Evolutionary conservation across 2,113 vertebrate species (phyloP).

Genomic region (Catharus minimus): DNA sequence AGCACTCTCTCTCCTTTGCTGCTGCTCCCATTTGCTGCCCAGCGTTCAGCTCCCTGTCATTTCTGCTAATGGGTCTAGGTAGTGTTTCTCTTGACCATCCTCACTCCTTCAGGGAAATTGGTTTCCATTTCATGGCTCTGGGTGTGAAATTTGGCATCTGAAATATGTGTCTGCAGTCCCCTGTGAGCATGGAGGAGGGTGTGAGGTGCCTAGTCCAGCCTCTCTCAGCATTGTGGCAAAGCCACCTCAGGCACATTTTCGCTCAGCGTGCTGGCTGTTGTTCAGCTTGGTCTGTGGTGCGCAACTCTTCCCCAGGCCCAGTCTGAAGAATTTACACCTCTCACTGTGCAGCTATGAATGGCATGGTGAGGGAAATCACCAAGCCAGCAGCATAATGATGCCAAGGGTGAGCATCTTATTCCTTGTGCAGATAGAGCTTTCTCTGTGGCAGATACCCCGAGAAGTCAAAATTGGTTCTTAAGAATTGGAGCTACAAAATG

Average conservation of each 20-base stretch:
- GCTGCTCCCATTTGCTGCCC: neutral
- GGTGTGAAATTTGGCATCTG: neutral
- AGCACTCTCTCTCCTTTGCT: neutral
- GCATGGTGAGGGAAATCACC: neutral
- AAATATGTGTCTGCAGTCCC: accelerated
- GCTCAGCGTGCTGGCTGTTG: neutral
- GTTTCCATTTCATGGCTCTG: neutral
- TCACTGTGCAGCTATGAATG: neutral
- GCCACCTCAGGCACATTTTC: neutral
- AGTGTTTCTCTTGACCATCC: neutral
- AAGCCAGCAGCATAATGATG: accelerated
- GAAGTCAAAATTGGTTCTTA: neutral
- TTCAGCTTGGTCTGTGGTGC: neutral
- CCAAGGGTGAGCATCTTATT: neutral
- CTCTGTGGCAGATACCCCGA: accelerated
- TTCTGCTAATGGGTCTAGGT: neutral
- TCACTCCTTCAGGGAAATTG: neutral
- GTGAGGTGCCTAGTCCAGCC: accelerated
- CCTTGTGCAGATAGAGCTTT: neutral
- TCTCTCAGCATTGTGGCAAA: neutral
- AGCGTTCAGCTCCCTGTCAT: neutral
- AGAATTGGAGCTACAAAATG: neutral
- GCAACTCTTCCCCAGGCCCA: neutral
- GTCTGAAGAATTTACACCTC: neutral
- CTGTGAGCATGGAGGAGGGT: neutral